Base-by-base conservation (phyloP, 2,888 invertebrate genomes). In the Rambutsinella grinnellia region DNA sequence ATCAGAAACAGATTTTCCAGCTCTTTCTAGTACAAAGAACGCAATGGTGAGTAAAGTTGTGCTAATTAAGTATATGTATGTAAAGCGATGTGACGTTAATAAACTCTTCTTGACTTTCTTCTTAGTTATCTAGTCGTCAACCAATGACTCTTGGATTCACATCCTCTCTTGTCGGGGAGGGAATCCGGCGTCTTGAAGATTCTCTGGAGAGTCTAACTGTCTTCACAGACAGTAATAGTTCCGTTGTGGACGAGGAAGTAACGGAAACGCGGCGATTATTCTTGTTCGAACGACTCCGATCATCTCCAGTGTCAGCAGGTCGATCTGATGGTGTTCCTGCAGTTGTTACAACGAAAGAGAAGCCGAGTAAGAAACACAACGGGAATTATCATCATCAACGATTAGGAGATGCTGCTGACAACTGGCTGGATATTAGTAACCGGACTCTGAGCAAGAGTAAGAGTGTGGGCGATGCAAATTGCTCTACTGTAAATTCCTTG, bases 1-100 rank as follows among this genome's bases (percentile, higher is more conserved):
- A 74, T 83, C 83, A 15, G 83, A 83, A 51, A 79, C 77, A 57
- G 83, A 83, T 79, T 83, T 83, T 80, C 83, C 83, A 65, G 78
- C 83, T 53, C 75, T 83, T 58, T 79, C 76, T 69, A 81, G 80
- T 81, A 79, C 82, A 81, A 82, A 82, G 76, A 78, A 60, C 78
- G 51, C 63, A 76, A 76, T 81, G 71, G 80, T 80, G 53, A 26
- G 53, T 67, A 36, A 36, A 36, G 13, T 13, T 36, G 36, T 36
- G 5, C 13, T 36, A 36, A 13, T 36, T 8, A 36, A 44, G 8
- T 44, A 13, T 8, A 44, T 44, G 8, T 44, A 44, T 15, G 44
- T 44, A 44, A 44, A 44, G 8, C 46, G 3, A 19, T n/a, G n/a
- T n/a, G n/a, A n/a, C n/a, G n/a, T n/a, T n/a, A n/a, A n/a, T 53